Evolutionary conservation across 2,888 invertebrate genomes (phyloP).

Genomic region (Amblyteles armatorius): DNA sequence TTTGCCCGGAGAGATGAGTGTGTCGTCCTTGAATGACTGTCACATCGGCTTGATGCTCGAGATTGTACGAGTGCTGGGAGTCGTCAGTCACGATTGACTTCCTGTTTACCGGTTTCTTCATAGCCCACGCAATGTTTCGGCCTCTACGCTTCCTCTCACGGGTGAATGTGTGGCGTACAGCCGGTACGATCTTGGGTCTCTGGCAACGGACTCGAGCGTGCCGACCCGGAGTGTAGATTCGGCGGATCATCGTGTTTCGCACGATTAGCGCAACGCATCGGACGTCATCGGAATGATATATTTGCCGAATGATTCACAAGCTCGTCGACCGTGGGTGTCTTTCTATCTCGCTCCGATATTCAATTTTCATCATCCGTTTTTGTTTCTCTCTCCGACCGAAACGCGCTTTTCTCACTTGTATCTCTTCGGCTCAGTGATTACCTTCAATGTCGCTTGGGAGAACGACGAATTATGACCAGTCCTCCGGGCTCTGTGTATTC

Average conservation of each 20-base stretch:
- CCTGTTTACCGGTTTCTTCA: constrained; percentile 24
- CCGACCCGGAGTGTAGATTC: no score
- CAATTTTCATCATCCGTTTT: constrained; percentile 24
- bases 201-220: neutral
- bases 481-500: constrained; percentile 66
- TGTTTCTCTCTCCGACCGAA: constrained; percentile 32
- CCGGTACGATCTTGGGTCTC: neutral
- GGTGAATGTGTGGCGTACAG: neutral
- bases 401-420: constrained; percentile 45
- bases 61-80: neutral
- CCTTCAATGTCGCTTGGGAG: constrained; percentile 47
- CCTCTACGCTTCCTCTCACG: neutral
- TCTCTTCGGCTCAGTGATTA: constrained; percentile 51
- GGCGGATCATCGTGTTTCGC: neutral
- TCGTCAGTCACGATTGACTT: constrained; percentile 11
- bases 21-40: neutral
- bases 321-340: constrained; percentile 52
- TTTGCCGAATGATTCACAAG: constrained; percentile 61
- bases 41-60: neutral
- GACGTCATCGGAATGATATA: constrained; percentile 30
- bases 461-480: constrained; percentile 68
- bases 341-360: constrained; percentile 20
- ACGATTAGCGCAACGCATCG: neutral
- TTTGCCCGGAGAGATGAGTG: neutral
- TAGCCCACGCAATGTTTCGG: constrained; percentile 2